Percentiles rank a stretch among this genome's conserved stretches.
Conservation (phyloP, 2,888 invertebrate species). For the Toxonevra muliebris region DNA sequence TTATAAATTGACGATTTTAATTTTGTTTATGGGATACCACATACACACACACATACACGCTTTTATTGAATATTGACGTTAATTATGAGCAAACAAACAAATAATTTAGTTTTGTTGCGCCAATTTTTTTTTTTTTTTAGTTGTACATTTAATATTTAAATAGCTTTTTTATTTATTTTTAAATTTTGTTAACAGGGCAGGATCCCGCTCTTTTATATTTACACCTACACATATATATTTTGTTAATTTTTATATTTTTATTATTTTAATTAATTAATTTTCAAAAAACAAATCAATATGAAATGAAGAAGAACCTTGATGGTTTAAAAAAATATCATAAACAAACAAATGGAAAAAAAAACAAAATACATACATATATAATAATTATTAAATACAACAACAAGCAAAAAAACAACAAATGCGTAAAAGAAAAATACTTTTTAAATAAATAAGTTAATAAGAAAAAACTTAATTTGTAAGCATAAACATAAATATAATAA, state of each 20-base stretch:
- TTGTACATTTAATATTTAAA: slow-evolving; percentile 13
- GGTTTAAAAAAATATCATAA: slow-evolving; percentile 27
- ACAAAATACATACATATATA: slow-evolving; percentile 25
- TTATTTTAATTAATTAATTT: not conserved
- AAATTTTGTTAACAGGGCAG: slow-evolving; percentile 57
- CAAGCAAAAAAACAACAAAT: slow-evolving; percentile 1
- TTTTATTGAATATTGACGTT: too few species aligned
- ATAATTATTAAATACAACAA: slow-evolving; percentile 26
- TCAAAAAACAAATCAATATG: slow-evolving; percentile 17
- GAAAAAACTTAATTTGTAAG: too few species aligned
- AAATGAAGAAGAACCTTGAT: slow-evolving; percentile 27
- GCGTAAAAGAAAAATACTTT: slow-evolving; percentile 14
- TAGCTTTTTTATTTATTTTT: slow-evolving; percentile 34
- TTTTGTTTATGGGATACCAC: too few species aligned
- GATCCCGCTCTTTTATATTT: slow-evolving; percentile 53
- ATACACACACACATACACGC: too few species aligned
- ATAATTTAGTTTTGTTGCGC: too few species aligned
- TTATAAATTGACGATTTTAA: too few species aligned
- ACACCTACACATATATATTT: slow-evolving; percentile 29
- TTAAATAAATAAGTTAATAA: slow-evolving; percentile 29
- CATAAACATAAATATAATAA: slow-evolving; percentile 34
- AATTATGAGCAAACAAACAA: too few species aligned
- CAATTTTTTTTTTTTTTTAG: too few species aligned
- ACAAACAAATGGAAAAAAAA: not conserved
- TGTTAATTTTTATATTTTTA: slow-evolving; percentile 25